These are phyloP conservation scores for Ceyx margarethae DNA, from an alignment of 2,113 vertebrate species.

Conservation along the genomic window DNA sequence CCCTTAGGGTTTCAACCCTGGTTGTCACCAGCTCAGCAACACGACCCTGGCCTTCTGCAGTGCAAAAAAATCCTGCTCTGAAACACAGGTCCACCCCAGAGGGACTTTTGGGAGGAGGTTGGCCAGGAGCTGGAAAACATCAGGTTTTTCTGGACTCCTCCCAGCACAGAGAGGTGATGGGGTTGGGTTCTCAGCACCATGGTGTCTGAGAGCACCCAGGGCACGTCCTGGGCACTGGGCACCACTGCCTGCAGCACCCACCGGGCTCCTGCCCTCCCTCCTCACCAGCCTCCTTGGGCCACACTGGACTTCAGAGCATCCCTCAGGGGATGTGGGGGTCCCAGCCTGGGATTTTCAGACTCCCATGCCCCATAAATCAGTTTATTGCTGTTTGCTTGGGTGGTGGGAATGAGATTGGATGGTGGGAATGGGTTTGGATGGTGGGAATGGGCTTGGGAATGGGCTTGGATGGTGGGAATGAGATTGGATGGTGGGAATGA, in stretches of 20 bases:
- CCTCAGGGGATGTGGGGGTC: too few species aligned
- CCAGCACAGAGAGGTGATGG: accelerated
- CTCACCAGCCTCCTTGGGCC: background rate
- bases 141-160: background rate
- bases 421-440: too few species aligned
- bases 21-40: accelerated
- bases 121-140: background rate
- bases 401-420: background rate
- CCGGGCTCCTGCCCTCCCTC: background rate
- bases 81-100: background rate
- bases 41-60: accelerated
- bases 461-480: too few species aligned
- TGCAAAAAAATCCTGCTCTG: background rate
- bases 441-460: too few species aligned
- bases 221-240: background rate
- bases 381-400: background rate
- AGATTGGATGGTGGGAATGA: too few species aligned
- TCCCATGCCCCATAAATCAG: accelerated
- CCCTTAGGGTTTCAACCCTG: background rate
- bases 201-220: accelerated
- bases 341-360: background rate
- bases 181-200: background rate
- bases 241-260: background rate
- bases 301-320: background rate
- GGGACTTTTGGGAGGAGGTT: background rate